phyloP scores from a whole-genome alignment of 2,888 invertebrate genomes.

The Pedicia rivosa region DNA sequence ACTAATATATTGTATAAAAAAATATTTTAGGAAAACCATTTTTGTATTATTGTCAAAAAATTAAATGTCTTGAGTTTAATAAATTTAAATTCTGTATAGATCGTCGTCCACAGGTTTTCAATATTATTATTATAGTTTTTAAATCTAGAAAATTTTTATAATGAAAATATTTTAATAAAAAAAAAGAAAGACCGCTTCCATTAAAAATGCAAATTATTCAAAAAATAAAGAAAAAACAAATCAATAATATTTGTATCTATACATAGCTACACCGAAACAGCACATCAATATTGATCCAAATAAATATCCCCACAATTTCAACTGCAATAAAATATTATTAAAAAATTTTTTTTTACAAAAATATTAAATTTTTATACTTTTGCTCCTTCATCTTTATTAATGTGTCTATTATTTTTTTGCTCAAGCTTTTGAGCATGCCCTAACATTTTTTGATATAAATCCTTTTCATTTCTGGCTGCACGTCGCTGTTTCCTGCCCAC shows the following conservation, averaged over 20 bases:
- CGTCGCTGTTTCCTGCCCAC: slow-evolving; percentile 38
- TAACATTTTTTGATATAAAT: slow-evolving; percentile 52
- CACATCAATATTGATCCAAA: slow-evolving; percentile 56
- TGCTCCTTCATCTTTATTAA: slow-evolving; percentile 19
- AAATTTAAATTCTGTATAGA: too few relatives aligned
- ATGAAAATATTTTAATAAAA: too few relatives aligned
- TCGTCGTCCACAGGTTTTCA: too few relatives aligned
- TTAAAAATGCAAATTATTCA: too few relatives aligned
- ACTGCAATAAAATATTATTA: slow-evolving; percentile 16
- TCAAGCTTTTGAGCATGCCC: slow-evolving; percentile 33
- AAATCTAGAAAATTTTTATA: too few relatives aligned
- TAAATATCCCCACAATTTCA: slow-evolving; percentile 28
- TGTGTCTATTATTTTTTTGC: slow-evolving; percentile 23
- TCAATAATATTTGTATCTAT: slow-evolving; percentile 52
- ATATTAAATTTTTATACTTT: slow-evolving; percentile 1
- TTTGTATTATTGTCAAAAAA: too few relatives aligned
- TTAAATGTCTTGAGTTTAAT: too few relatives aligned
- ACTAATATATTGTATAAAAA: too few relatives aligned
- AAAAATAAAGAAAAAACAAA: too few relatives aligned
- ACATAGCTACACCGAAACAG: slow-evolving; percentile 54
- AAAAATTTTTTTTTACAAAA: not conserved
- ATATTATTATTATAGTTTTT: too few relatives aligned
- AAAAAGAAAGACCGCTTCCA: too few relatives aligned
- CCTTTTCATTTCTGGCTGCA: slow-evolving; percentile 42
- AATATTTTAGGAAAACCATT: too few relatives aligned